Base-by-base conservation (phyloP, 2,888 invertebrate species). In the Drosophila paranaensis region DNA sequence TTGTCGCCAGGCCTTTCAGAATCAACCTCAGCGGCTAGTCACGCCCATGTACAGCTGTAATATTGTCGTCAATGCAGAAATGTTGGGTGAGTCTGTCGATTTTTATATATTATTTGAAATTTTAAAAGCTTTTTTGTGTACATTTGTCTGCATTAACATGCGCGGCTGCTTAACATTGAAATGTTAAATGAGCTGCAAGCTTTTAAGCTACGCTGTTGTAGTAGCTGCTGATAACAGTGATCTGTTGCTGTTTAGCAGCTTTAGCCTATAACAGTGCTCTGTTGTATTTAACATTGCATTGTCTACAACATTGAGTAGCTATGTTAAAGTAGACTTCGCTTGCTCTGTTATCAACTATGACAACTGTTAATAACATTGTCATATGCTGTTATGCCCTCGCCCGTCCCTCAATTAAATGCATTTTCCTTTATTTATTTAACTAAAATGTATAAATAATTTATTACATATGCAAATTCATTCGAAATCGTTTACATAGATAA, bases 1-100 rank as follows among this genome's bases (percentile, higher is more conserved):
- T 0, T 98, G 98, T 91, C 94, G 96, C 40, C 96, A 95, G 91
- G 97, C 98, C 0, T 97, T 99, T 91, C 97, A 97, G 91, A 95
- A 95, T 56, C 97, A 97, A 90, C 96, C 97, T 0, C 97, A 97
- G 90, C 94, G 99, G 54, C 93, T 99, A 33, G 97, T 99, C 94
- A 97, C 97, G 2, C 99, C 99, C 6, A 98, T 99, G 97, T 99
- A 98, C 91, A 94, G 94, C 77, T 95, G 95, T 92, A 96, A 95
- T 83, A 97, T 98, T 71, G 95, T 96, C 71, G 97, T 97, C 33
- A 96, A 96, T 85, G 95, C 96, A 40, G 97, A 97, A 93, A 97
- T 97, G 75, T 94, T 98, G 90, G 98, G 98, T 96, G 93, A 95
- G 96, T 95, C 9, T 0, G 11, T 2, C 3, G 35, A 0, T 5